Evolutionary conservation across 2,888 invertebrate genomes (phyloP), one percentile per base, ranked within the genome.

Genomic region (Diarsia mendica): DNA sequence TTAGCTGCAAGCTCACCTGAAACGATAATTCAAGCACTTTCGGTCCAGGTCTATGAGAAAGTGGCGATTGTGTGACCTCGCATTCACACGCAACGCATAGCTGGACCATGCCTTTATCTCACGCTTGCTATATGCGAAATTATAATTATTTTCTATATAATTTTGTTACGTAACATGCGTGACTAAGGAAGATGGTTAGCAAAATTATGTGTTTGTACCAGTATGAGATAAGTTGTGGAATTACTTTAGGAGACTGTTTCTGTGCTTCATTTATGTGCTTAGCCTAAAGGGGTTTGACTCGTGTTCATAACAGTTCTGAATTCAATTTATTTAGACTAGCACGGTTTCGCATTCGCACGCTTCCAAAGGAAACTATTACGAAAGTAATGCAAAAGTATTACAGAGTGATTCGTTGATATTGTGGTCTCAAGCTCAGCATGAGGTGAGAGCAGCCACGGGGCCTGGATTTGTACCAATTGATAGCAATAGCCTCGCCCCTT

Each of bases 91-190:
- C 85, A 82, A 84, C 39, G 48, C 63, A 65, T 67, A 66, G 65
- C 64, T 39, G 6, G 61, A 67, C 64, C 63, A 67, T 67, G 61
- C 33, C 75, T 67, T 72, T 87, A 83, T 80, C 80, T 82, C 84
- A 85, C 81, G 82, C 66, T 80, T 72, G 49, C 55, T 78, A 69
- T 71, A 73, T 67, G 55, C 77, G 63, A 82, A 85, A 85, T 75
- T 70, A 80, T 79, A 83, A 87, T 87, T 80, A 87, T 86, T 85
- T 87, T 68, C 82, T 55, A 75, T n/a, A n/a, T n/a, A n/a, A n/a
- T n/a, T 87, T 78, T 79, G 65, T 83, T 87, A 79, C 64, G 73
- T 74, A 85, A 87, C 60, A 61, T 78, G 78, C 85, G 75, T 80
- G 75, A 66, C 66, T 82, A 67, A 48, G 58, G 76, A 75, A 80